Base-by-base conservation (phyloP, 2,888 invertebrate species). In the Anodontia alba region DNA sequence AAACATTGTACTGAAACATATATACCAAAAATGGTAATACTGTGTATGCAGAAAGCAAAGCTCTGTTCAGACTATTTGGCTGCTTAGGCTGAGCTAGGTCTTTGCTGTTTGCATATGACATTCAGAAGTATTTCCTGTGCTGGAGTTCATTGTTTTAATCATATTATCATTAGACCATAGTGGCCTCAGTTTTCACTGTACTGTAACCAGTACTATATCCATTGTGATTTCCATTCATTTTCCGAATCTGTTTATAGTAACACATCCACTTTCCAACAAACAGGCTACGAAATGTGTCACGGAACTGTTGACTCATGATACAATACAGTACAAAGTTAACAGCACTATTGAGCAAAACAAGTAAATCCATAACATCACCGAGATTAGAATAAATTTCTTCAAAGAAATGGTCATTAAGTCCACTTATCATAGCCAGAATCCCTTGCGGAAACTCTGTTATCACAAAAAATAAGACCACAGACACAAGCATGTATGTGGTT, bases 281-380 rank as follows among this genome's bases (percentile, higher is more conserved):
- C 74, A 94, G 80, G 73, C 87, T 90, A 78, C 90, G 91, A 87
- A 95, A 95, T 0, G 95, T 95, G 76, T 94, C 91, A 23, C 99
- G 96, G 94, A 99, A 99, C 95, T 98, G 98, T 88, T 97, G 96
- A 82, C 98, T 98, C 99, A 99, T 99, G 74, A 97, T 96, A 92
- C 98, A 98, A 94, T 99, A 99, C 49, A 99, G 95, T 83, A 98
- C 96, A 93, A 99, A 99, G 95, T 98, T 99, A 82, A 98, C 97
- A 1, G 98, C 97, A 12, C 98, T 98, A 95, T 98, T 99, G 90
- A 98, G 95, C 78, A 99, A 96, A 1, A 98, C 98, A 90, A 98
- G 94, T 81, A 98, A 96, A 95, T 99, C 99, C 97, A 98, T 97
- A 74, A 98, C 94, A 93, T 98, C 98, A 23, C 95, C 95, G 54